Conservation (phyloP, 2,797 vertebrate species). For the Darevskia mixta region DNA sequence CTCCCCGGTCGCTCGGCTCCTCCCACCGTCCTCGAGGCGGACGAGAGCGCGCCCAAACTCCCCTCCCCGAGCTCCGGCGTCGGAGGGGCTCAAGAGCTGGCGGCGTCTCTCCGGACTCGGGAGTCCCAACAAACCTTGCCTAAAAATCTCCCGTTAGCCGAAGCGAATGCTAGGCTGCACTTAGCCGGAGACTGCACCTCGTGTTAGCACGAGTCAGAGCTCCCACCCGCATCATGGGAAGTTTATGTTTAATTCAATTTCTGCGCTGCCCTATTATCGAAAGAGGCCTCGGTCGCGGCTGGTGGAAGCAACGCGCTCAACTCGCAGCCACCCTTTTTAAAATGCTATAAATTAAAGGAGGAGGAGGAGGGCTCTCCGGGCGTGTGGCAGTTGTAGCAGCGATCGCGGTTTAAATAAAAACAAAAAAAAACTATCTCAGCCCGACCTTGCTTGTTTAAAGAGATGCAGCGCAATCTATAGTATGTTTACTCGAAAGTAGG, state of each 20-base stretch:
- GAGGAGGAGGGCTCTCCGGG: no score
- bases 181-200: neutral
- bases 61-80: neutral
- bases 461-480: neutral
- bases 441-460: neutral
- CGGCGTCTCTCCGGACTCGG: neutral
- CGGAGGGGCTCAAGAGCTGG: neutral
- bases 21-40: neutral
- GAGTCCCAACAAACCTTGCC: neutral
- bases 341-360: neutral
- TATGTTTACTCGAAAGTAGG: neutral
- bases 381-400: no score
- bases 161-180: neutral
- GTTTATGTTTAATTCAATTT: no score
- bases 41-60: neutral
- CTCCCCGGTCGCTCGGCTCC: neutral
- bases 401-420: no score
- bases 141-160: neutral
- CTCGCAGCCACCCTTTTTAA: neutral
- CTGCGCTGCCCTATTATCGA: no score
- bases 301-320: no score
- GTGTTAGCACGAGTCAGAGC: neutral
- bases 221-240: no score
- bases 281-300: no score
- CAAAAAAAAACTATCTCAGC: no score